phyloP scores from a whole-genome alignment of 1,140 invertebrate genomes.

The Drosophila cardini region DNA sequence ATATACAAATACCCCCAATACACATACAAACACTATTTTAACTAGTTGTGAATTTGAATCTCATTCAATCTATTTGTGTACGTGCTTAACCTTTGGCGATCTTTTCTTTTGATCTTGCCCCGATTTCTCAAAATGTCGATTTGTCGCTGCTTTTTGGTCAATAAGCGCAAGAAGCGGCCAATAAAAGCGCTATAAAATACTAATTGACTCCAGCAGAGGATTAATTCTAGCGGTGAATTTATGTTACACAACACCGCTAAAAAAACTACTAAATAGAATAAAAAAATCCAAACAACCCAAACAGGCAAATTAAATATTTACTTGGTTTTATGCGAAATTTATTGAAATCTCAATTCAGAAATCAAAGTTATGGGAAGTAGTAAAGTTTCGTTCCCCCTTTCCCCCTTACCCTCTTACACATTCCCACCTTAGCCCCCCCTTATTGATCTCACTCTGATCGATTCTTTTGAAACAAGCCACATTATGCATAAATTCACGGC shows the following conservation, averaged over 20 bases:
- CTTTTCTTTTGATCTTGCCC: conserved; percentile 56
- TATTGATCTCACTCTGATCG: conserved; percentile 61
- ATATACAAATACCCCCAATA: conserved; percentile 35
- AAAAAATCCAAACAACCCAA: too few relatives aligned
- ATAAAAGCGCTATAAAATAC: conserved; percentile 81
- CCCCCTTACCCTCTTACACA: not conserved
- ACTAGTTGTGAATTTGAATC: conserved; percentile 65
- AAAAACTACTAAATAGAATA: too few relatives aligned
- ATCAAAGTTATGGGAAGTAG: conserved; percentile 19
- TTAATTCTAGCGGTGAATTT: conserved; percentile 80
- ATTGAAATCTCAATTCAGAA: conserved; percentile 61
- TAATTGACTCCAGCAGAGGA: conserved; percentile 73
- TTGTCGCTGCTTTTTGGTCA: conserved; percentile 29
- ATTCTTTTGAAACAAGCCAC: conserved; percentile 58
- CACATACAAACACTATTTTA: conserved; percentile 65
- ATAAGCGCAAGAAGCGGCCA: conserved; percentile 38
- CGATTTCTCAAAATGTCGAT: too few relatives aligned
- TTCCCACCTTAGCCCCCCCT: not conserved
- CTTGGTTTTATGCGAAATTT: conserved; percentile 71
- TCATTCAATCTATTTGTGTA: conserved; percentile 32
- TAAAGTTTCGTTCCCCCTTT: not conserved
- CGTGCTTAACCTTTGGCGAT: conserved; percentile 43
- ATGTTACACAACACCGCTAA: conserved; percentile 67
- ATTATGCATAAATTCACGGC: conserved; percentile 68
- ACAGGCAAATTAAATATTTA: conserved; percentile 71